Percentiles rank a stretch among this genome's conserved stretches.
Conservation (phyloP, 2,797 vertebrate genomes). For the Lemur catta region DNA sequence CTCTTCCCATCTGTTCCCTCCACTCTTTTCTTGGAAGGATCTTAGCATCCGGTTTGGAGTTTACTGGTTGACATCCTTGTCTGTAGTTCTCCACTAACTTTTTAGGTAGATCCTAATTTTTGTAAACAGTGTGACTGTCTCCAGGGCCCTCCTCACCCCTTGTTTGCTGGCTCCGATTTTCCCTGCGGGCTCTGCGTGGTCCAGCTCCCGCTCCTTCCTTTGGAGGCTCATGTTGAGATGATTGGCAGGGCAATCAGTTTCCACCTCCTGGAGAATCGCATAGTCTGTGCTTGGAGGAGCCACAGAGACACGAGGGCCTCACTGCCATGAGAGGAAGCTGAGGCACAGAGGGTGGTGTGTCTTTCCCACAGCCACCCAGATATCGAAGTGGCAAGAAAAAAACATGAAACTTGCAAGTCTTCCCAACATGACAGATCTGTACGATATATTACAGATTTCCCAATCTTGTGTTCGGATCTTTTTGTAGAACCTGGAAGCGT, state of each 20-base stretch:
- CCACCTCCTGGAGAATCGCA: neutral
- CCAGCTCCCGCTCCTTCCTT: neutral
- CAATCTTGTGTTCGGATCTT: neutral
- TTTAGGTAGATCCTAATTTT: neutral
- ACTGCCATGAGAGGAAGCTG: neutral
- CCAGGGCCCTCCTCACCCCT: accelerated
- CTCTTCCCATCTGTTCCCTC: neutral
- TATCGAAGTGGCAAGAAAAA: neutral
- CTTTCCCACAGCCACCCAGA: neutral
- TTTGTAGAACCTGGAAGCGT: neutral
- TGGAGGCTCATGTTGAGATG: neutral
- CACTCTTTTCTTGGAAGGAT: neutral
- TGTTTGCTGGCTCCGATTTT: neutral
- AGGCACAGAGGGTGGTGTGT: neutral
- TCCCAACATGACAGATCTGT: neutral
- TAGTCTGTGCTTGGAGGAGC: neutral
- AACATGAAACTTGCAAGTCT: neutral
- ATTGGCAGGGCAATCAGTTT: neutral
- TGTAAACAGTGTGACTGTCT: neutral
- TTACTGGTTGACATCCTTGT: neutral
- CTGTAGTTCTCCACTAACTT: neutral
- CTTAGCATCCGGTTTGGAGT: neutral
- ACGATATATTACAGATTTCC: neutral
- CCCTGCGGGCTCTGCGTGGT: neutral
- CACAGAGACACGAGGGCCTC: neutral